Base-by-base conservation (phyloP, 2,113 vertebrate genomes). In the Forbesichthys agassizii region DNA sequence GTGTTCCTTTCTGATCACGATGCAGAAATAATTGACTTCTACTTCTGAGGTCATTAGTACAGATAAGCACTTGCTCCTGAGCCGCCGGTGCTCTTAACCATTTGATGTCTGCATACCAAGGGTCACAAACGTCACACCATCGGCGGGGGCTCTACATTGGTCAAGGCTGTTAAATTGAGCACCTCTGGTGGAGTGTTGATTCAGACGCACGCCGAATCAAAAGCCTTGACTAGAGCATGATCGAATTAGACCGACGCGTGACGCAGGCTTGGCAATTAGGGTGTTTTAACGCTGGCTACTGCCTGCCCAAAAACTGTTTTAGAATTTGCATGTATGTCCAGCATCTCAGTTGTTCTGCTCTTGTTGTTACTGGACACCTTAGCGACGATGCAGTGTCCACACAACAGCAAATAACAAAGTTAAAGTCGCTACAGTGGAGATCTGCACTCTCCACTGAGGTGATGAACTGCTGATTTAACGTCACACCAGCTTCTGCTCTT, bases 1-100 rank as follows among this genome's bases (percentile, higher is more conserved):
- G 82, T 75, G 81, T 16, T 72, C 74, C 78, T 84, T 80, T 92
- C 88, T 90, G 91, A 91, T 92, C 92, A 90, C 33, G 58, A 82
- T 63, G 90, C 91, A 91, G 92, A 92, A 93, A 88, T 92, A 93
- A 93, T 90, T 79, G 89, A 92, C 89, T 92, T 92, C 90, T 87
- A 89, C 78, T 90, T 81, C 73, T 71, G 79, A 71, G 88, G 87
- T 91, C 82, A 92, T 90, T 91, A 90, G 84, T 85, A 82, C 84
- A 91, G 85, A 91, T 88, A 88, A 90, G 84, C 80, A 65, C 76
- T 73, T 59, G 77, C 81, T 75, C 81, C 78, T 72, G 71, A 81
- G 78, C 84, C 76, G 66, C 56, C 74, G 47, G 52, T 80, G 82
- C 86, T 80, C 83, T 91, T 90, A 89, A 90, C 89, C 86, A 87